phyloP scores from a whole-genome alignment of 1,140 invertebrate genomes.

The Sipha flava region DNA sequence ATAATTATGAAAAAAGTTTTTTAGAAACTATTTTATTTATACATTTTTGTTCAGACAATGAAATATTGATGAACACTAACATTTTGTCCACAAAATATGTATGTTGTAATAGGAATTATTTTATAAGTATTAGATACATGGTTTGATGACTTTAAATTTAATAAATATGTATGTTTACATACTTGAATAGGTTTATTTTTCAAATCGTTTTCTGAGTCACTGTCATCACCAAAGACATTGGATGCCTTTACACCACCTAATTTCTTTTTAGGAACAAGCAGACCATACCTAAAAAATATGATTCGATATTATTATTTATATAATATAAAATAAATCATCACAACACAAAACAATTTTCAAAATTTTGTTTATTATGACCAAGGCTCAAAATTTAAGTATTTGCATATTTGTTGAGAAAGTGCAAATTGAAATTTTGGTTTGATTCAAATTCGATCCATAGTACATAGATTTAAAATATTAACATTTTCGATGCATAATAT shows the following conservation, averaged over 20 bases:
- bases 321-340: neutral
- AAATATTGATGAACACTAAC: too few species aligned
- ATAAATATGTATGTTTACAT: neutral
- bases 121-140: neutral
- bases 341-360: neutral
- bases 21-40: too few species aligned
- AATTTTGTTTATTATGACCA: too few species aligned
- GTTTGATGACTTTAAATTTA: neutral
- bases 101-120: neutral
- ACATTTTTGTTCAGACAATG: too few species aligned
- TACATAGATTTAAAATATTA: too few species aligned
- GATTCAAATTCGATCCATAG: too few species aligned
- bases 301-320: neutral
- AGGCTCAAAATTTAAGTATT: too few species aligned
- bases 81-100: neutral
- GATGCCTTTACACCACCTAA: constrained; percentile 38
- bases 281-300: constrained; percentile 43
- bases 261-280: constrained; percentile 45
- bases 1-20: too few species aligned
- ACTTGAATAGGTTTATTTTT: constrained; percentile 43
- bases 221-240: constrained; percentile 46
- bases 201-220: constrained; percentile 47
- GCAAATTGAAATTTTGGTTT: too few species aligned
- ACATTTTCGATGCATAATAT: too few species aligned
- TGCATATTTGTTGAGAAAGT: too few species aligned